phyloP scores from a whole-genome alignment of 1,140 invertebrate genomes.

The Tetragonula clypearis region DNA sequence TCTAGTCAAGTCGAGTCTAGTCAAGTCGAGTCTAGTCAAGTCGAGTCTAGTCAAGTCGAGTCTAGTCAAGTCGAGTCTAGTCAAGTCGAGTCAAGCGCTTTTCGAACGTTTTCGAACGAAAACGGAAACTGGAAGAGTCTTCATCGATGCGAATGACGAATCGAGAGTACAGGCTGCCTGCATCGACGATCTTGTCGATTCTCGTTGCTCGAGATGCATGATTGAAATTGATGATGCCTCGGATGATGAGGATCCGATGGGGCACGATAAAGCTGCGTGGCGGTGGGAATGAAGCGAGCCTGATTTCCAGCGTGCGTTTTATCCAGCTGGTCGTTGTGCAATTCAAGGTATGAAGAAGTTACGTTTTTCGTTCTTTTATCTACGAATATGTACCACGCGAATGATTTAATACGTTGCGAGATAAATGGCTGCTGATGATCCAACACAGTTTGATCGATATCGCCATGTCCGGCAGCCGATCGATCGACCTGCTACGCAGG shows the following conservation, averaged over 20 bases:
- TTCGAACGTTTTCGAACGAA: not conserved
- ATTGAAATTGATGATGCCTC: constrained; percentile 6
- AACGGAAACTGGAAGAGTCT: not conserved
- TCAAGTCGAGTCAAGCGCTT: not conserved
- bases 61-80: not conserved
- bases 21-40: no score
- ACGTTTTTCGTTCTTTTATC: not conserved
- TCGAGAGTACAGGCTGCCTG: not conserved
- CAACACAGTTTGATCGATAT: no score
- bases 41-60: no score
- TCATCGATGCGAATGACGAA: not conserved
- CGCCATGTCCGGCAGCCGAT: no score
- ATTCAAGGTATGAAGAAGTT: not conserved
- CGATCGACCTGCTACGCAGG: no score
- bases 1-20: no score
- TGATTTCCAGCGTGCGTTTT: not conserved
- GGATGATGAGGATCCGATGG: not conserved
- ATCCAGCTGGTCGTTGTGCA: not conserved
- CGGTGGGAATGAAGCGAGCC: not conserved
- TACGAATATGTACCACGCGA: not conserved
- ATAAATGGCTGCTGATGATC: no score
- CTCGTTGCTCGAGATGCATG: no score
- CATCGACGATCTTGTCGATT: not conserved
- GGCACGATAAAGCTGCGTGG: not conserved
- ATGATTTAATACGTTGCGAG: not conserved